These are phyloP conservation scores for Oryzias celebensis DNA, from an alignment of 2,113 vertebrate genomes.

Conservation along the genomic window DNA sequence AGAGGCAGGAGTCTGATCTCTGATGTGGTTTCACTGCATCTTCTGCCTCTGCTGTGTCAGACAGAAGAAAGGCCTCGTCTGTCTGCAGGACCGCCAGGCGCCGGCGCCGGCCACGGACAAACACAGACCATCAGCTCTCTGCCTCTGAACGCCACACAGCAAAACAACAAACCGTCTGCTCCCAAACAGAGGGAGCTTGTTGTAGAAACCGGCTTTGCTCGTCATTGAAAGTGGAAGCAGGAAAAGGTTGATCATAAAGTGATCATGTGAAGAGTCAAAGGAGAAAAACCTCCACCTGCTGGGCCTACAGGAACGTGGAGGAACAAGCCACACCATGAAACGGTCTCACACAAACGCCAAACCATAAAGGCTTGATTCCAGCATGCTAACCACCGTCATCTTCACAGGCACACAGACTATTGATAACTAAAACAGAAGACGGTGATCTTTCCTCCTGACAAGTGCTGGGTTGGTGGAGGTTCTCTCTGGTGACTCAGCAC, in stretches of 20 bases:
- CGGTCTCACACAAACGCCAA: too few relatives aligned
- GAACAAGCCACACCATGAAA: too few relatives aligned
- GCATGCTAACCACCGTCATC: too few relatives aligned
- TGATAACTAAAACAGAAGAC: neutral
- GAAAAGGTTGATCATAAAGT: neutral
- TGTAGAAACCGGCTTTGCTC: neutral
- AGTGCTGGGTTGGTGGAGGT: neutral
- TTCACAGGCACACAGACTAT: too few relatives aligned
- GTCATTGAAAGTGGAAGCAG: slow-evolving; percentile 13
- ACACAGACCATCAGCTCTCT: slow-evolving; percentile 42
- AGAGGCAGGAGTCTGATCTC: slow-evolving; percentile 13
- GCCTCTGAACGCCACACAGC: slow-evolving; percentile 42
- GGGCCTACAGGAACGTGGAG: too few relatives aligned
- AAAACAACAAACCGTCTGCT: slow-evolving; percentile 34
- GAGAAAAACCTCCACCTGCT: too few relatives aligned
- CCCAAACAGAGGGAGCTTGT: slow-evolving; percentile 27
- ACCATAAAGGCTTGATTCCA: too few relatives aligned
- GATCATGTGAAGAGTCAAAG: too few relatives aligned
- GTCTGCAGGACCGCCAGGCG: slow-evolving; percentile 24
- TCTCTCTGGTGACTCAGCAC: neutral
- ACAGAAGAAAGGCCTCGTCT: slow-evolving; percentile 46
- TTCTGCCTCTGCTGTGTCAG: slow-evolving; percentile 10
- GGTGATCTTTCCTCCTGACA: neutral
- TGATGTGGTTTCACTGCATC: slow-evolving; percentile 26
- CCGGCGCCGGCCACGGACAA: slow-evolving; percentile 29